phyloP scores from a whole-genome alignment of 2,888 invertebrate species.

The Phoenoteleia sp. region DNA sequence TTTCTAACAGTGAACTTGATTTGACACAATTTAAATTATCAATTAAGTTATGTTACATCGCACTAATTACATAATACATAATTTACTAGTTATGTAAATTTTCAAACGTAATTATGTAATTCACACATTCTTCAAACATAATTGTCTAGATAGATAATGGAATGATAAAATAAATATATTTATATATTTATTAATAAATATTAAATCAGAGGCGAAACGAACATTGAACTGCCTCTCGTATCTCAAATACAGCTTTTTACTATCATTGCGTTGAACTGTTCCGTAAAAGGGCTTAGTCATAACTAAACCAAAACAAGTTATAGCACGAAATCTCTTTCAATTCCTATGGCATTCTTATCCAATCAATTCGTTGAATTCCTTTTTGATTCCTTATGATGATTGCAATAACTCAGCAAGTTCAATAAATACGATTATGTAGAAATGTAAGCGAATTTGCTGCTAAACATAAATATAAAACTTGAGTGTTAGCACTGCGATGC shows the following conservation, averaged over 20 bases:
- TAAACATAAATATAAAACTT: conserved; percentile 16
- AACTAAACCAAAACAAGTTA: conserved; percentile 29
- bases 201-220: too few species aligned
- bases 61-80: too few species aligned
- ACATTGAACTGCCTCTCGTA: too few species aligned
- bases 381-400: conserved; percentile 24
- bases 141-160: too few species aligned
- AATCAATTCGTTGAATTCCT: conserved; percentile 19
- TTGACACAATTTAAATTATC: too few species aligned
- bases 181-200: too few species aligned
- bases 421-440: conserved; percentile 6
- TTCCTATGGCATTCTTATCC: background rate
- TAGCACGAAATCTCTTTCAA: conserved; percentile 9
- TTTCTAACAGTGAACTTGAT: too few species aligned
- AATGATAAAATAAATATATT: too few species aligned
- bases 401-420: conserved; percentile 22
- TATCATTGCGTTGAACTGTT: background rate
- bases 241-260: background rate
- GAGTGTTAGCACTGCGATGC: conserved; percentile 16
- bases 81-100: too few species aligned
- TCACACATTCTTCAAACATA: too few species aligned
- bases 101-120: too few species aligned
- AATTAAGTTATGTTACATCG: too few species aligned
- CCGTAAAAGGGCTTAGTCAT: conserved; percentile 40
- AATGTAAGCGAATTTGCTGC: conserved; percentile 16